phyloP scores from a whole-genome alignment of 2,113 vertebrate species.

The Clarias gariepinus region DNA sequence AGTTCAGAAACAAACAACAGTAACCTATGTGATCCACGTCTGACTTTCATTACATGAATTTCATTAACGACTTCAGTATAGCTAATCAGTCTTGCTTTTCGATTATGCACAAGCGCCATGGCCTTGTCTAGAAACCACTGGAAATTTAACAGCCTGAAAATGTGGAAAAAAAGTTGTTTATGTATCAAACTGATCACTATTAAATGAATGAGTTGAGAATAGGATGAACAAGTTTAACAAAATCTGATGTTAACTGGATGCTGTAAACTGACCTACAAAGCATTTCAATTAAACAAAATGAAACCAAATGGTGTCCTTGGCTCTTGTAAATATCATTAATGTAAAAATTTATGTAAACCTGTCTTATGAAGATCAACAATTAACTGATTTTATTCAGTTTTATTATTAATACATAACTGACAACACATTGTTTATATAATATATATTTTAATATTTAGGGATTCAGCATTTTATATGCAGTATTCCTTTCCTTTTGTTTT shows the following conservation, averaged over 20 bases:
- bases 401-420: conserved; percentile 70
- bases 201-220: neutral
- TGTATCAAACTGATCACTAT: neutral
- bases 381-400: conserved; percentile 63
- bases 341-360: conserved; percentile 25
- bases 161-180: neutral
- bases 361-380: conserved; percentile 47
- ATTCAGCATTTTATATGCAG: conserved; percentile 74
- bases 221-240: neutral
- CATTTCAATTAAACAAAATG: conserved; percentile 4
- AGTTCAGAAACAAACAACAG: conserved; percentile 2
- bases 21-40: neutral
- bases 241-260: neutral
- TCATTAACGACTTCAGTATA: neutral
- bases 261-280: conserved; percentile 13
- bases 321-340: neutral
- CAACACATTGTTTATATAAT: conserved; percentile 78
- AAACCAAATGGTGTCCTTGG: conserved; percentile 17
- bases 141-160: conserved; percentile 1
- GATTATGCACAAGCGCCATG: neutral
- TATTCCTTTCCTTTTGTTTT: conserved; percentile 58
- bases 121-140: neutral
- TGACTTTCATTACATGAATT: conserved; percentile 7
- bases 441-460: conserved; percentile 73
- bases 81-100: neutral